phyloP scores from a whole-genome alignment of 2,113 vertebrate species.

The Trogon melanurus region DNA sequence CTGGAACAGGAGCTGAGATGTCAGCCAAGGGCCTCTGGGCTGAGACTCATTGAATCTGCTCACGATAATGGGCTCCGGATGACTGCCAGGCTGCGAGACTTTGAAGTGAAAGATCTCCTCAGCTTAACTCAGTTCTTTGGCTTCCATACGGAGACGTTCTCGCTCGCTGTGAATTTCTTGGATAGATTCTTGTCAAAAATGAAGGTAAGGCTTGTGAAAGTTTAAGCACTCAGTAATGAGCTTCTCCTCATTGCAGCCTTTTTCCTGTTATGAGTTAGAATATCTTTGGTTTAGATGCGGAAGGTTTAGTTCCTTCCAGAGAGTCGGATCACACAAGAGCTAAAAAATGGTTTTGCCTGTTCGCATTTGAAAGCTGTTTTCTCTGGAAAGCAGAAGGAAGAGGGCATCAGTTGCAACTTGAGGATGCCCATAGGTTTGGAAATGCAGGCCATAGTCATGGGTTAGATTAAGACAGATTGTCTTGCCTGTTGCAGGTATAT shows the following conservation, averaged over 20 bases:
- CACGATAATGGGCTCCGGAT: slow-evolving; percentile 91
- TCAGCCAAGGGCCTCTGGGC: slow-evolving; percentile 89
- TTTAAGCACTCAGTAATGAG: not conserved
- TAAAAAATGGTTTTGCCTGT: not conserved
- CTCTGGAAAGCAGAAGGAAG: not conserved
- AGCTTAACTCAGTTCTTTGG: slow-evolving; percentile 94
- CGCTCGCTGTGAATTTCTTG: slow-evolving; percentile 87
- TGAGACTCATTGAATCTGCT: slow-evolving; percentile 87
- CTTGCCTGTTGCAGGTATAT: not conserved
- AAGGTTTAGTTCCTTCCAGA: not conserved
- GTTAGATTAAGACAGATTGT: not conserved
- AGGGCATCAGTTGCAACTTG: not conserved
- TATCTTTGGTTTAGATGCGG: not conserved
- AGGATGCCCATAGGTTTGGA: not conserved
- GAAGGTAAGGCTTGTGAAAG: slow-evolving; percentile 82
- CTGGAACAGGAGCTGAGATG: slow-evolving; percentile 85
- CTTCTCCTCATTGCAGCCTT: not conserved
- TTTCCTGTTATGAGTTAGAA: not conserved
- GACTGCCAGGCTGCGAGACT: slow-evolving; percentile 88
- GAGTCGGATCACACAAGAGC: not conserved
- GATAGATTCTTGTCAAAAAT: slow-evolving; percentile 93
- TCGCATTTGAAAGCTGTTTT: not conserved
- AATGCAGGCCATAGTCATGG: accelerated
- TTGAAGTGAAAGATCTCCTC: slow-evolving; percentile 92
- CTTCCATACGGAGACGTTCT: slow-evolving; percentile 90